Base-by-base conservation (phyloP, 2,888 invertebrate genomes). In the Acrocera orbiculus region DNA sequence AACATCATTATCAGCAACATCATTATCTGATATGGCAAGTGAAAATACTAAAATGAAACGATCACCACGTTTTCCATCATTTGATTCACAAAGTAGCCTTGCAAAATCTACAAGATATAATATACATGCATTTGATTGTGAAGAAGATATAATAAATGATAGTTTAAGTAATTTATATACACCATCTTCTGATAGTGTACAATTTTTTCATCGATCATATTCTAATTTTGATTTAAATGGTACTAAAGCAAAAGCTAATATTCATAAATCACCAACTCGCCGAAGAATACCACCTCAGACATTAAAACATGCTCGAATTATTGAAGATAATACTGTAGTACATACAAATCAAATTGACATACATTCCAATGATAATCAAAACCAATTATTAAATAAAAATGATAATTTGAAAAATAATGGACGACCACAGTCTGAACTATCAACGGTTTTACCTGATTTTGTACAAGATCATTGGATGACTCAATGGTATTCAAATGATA, bases 401-500 rank as follows among this genome's bases (percentile, higher is more conserved):
- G n/a, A n/a, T n/a, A n/a, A n/a, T n/a, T n/a, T n/a, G n/a, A n/a
- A n/a, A n/a, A n/a, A n/a, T 25, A 8, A 20, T 16, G 5, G 35
- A 29, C 40, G 39, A 23, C 40, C 36, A 8, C 42, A 40, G 15
- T 33, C 46, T 2, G 51, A 50, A 36, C 48, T 45, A 39, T 47
- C 49, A 4, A 47, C 51, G 4, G 56, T 76, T 7, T 54, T 83
- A 43, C 86, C 86, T 1, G 86, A 86, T 54, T 86, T 86, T 61
- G 86, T 87, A 32, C 86, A 86, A 54, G 86, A 86, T 58, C 86
- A 86, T 58, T 69, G 85, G 56, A 68, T 83, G 44, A 75, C 85
- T 24, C 81, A 81, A 51, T 58, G 56, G 54, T 54, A 55, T 41
- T 47, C 46, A 16, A 53, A 53, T 37, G 55, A 54, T n/a, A 50